These are phyloP conservation scores for Ceyx margarethae DNA, from an alignment of 2,113 vertebrate species.

Conservation along the genomic window DNA sequence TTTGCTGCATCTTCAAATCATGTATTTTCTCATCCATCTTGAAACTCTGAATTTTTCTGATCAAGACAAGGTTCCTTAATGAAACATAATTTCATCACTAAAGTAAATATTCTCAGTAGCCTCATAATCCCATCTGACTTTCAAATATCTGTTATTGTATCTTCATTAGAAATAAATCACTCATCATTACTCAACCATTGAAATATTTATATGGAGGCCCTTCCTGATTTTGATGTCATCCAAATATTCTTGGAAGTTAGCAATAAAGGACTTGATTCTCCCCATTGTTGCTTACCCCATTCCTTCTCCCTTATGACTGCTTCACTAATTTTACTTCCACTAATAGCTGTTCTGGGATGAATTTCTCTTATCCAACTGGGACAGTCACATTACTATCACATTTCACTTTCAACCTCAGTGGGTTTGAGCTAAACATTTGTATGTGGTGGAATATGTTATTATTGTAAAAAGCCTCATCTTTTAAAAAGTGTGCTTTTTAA, in stretches of 20 bases:
- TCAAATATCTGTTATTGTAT: not conserved
- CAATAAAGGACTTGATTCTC: not conserved
- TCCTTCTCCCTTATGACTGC: not conserved
- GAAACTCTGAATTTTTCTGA: not conserved
- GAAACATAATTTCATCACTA: not conserved
- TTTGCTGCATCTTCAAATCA: not conserved
- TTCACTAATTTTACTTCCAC: not conserved
- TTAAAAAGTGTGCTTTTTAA: not conserved
- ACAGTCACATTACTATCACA: rapidly evolving
- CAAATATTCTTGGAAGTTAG: not conserved
- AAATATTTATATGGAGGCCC: not conserved
- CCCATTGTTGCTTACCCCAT: not conserved
- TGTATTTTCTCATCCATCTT: not conserved
- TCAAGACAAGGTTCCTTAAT: not conserved
- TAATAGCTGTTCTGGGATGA: not conserved
- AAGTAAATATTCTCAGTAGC: not conserved
- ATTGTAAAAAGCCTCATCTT: not conserved
- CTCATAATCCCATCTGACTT: not conserved
- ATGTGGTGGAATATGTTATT: not conserved
- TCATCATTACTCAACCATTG: not conserved
- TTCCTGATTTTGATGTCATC: not conserved
- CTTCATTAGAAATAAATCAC: not conserved
- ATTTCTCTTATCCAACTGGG: not conserved
- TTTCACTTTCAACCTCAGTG: not conserved
- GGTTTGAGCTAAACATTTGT: not conserved